A percentile compares a stretch with the other conserved stretches of the same genome.
Conservation (phyloP, 2,113 vertebrate species). For the sheep (Ovis aries) region ARS-UI_Ramb_v3.0 NC_056057.1:1045001-1045500, state of each 20-base stretch:
- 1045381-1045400: neutral
- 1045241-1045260: neutral
- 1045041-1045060: neutral
- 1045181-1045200: neutral
- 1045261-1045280: neutral
- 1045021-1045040: neutral
- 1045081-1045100: neutral
- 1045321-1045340: neutral
- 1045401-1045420: neutral
- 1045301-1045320: neutral
- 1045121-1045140: neutral
- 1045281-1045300: neutral
- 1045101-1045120: neutral
- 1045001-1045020: neutral
- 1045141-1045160: neutral
- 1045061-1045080: neutral
- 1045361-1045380: neutral
- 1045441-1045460: neutral
- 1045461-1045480: neutral
- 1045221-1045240: neutral
- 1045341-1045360: neutral
- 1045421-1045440: neutral
- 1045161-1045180: neutral
- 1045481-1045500: neutral
- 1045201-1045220: neutral